Evolutionary conservation across 2,797 vertebrate species (phyloP).

Genomic region (Macropodus opercularis): DNA sequence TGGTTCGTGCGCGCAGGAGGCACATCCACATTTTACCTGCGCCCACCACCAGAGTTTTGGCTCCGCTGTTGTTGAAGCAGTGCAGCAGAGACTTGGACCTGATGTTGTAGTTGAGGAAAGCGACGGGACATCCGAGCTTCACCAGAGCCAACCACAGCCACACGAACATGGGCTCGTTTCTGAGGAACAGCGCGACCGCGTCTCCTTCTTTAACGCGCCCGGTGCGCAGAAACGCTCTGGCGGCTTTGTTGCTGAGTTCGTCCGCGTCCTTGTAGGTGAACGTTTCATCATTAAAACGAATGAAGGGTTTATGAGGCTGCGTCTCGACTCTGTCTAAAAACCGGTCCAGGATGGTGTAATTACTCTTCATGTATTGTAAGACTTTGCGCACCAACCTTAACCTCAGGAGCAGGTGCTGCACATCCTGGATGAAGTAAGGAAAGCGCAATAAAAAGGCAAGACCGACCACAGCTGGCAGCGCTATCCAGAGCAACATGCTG

Average conservation of each 20-base stretch:
- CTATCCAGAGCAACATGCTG: constrained; percentile 23
- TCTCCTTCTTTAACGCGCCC: constrained; percentile 71
- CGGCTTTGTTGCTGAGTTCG: constrained; percentile 79
- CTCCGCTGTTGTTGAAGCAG: constrained; percentile 79
- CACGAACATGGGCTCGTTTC: constrained; percentile 80
- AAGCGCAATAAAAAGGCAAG: constrained; percentile 2
- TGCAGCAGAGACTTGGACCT: constrained; percentile 79
- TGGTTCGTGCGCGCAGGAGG: too few relatives aligned
- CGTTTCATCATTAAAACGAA: constrained; percentile 69
- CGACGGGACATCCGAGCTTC: constrained; percentile 83
- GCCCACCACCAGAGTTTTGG: constrained; percentile 78
- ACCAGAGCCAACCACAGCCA: constrained; percentile 83
- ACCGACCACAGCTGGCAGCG: not conserved
- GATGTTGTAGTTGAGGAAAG: constrained; percentile 85
- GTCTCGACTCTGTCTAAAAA: constrained; percentile 68
- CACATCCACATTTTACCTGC: constrained; percentile 71
- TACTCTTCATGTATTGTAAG: constrained; percentile 14
- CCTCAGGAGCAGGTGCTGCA: not conserved
- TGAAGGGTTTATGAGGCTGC: constrained; percentile 73
- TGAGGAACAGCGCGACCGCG: constrained; percentile 81
- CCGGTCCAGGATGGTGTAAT: constrained; percentile 67
- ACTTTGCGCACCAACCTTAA: rapidly evolving
- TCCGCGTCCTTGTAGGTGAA: constrained; percentile 81
- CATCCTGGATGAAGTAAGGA: constrained; percentile 60
- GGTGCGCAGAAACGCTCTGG: constrained; percentile 69